Evolutionary conservation across 2,797 vertebrate species (phyloP), one percentile per base, ranked within the genome.

Genomic region (Gymnocypris eckloni): DNA sequence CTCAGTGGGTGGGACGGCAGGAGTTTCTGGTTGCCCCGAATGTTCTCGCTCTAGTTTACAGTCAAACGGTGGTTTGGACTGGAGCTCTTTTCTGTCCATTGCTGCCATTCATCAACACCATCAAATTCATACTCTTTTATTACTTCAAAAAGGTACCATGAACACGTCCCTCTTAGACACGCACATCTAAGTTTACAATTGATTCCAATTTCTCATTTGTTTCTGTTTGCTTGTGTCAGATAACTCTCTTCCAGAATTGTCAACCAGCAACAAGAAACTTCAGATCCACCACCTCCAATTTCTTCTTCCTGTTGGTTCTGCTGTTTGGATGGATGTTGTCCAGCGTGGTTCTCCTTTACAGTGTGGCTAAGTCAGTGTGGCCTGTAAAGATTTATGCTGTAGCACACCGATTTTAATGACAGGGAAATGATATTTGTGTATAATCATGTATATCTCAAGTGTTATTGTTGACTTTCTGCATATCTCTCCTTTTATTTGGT

Each of bases 21-120:
- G 96, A 98, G 90, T 98, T 98, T 89, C 86, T 93, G 67, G 95
- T 98, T 54, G 92, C 97, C 0, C 75, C 93, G 37, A 97, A 97
- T 4, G 96, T 98, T 13, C 94, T 98, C 22, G 95, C 94, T 12
- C 93, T 98, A 76, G 95, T 97, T 82, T 97, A 98, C 6, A 92
- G 95, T 52, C 97, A 98, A 92, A 97, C 96, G 0, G 93, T 98
- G 73, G 97, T 97, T 89, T 98, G 97, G 97, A 93, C 94, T 0
- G 97, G 97, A 20, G 94, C 96, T 73, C 93, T 98, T 20, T 98
- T 97, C 93, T 97, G 96, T 90, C 97, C 97, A 22, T 88, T 98
- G 66, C 93, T 98, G 85, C 97, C 97, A 0, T 82, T 97, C 79
- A 95, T 98, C 90, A 97, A 97, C 93, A 94, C 95, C 10, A 11